phyloP scores from a whole-genome alignment of 2,113 vertebrate genomes.

The Perca schrenkii region DNA sequence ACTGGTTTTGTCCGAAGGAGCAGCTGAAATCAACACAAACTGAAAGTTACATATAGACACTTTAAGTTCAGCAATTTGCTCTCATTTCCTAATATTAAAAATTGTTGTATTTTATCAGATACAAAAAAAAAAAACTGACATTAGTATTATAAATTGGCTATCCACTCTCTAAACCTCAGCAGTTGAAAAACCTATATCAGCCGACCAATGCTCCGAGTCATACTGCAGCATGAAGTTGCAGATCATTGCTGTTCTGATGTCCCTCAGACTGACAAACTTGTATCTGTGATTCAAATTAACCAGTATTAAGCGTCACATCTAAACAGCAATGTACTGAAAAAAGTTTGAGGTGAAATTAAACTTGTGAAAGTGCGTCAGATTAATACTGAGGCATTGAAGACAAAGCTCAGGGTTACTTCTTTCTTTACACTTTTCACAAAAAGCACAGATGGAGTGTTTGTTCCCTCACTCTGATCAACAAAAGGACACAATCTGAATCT shows the following conservation, averaged over 20 bases:
- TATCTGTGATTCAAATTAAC: constrained; percentile 1
- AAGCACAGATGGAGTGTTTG: constrained; percentile 60
- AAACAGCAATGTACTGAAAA: not conserved
- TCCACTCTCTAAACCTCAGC: too few relatives aligned
- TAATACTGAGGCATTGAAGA: constrained; percentile 44
- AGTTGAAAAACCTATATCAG: too few relatives aligned
- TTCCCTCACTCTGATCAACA: constrained; percentile 42
- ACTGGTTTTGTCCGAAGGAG: too few relatives aligned
- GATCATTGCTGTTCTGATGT: constrained; percentile 43
- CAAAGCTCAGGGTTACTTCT: constrained; percentile 75
- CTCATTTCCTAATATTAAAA: too few relatives aligned
- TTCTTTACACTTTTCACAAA: constrained; percentile 58
- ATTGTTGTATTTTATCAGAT: too few relatives aligned
- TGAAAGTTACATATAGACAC: too few relatives aligned
- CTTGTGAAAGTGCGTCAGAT: constrained; percentile 48
- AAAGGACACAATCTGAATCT: constrained; percentile 62
- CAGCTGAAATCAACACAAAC: too few relatives aligned
- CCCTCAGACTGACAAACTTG: not conserved
- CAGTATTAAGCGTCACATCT: not conserved
- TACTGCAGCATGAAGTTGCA: constrained; percentile 24
- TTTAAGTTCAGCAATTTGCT: too few relatives aligned
- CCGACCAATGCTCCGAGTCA: constrained; percentile 54
- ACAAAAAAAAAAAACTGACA: too few relatives aligned
- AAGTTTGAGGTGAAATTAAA: constrained; percentile 46
- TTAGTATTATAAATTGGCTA: too few relatives aligned